Evolutionary conservation across 2,888 invertebrate species (phyloP).

Genomic region (Tryphoninae sp.): DNA sequence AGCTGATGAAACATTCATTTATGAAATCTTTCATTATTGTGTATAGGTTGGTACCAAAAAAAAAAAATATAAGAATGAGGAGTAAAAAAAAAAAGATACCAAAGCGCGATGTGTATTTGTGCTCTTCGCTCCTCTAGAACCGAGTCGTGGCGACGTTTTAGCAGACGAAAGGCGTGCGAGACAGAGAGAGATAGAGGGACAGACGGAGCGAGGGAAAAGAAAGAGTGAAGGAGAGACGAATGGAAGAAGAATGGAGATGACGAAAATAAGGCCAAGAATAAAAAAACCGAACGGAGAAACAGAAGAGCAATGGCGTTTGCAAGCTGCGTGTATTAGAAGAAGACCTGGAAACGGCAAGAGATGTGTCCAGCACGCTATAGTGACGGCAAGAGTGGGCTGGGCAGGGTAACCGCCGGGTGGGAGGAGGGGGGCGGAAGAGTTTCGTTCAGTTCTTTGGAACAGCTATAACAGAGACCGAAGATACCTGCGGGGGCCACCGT

Average conservation of each 20-base stretch:
- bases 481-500: slow-evolving; percentile 60
- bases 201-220: slow-evolving; percentile 39
- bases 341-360: not conserved
- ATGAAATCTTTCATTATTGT: too few relatives aligned
- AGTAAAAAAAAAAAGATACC: too few relatives aligned
- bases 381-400: not conserved
- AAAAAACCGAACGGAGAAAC: slow-evolving; percentile 16
- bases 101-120: too few relatives aligned
- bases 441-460: slow-evolving; percentile 34
- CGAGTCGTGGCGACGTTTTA: slow-evolving; percentile 13
- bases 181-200: slow-evolving; percentile 43
- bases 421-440: slow-evolving; percentile 11
- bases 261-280: slow-evolving; percentile 9
- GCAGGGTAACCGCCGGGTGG: slow-evolving; percentile 5
- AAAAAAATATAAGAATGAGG: too few relatives aligned
- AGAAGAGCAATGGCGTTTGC: slow-evolving; percentile 24
- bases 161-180: slow-evolving; percentile 33
- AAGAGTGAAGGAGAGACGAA: slow-evolving; percentile 14
- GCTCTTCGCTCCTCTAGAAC: not conserved
- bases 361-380: not conserved
- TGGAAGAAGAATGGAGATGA: slow-evolving; percentile 16
- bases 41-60: too few relatives aligned
- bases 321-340: slow-evolving; percentile 12
- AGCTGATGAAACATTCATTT: too few relatives aligned
- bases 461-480: slow-evolving; percentile 43